A percentile compares a stretch with the other conserved stretches of the same genome.
Evolutionary conservation across 2,113 vertebrate genomes (phyloP).

Genomic region (Tenrec ecaudatus): DNA sequence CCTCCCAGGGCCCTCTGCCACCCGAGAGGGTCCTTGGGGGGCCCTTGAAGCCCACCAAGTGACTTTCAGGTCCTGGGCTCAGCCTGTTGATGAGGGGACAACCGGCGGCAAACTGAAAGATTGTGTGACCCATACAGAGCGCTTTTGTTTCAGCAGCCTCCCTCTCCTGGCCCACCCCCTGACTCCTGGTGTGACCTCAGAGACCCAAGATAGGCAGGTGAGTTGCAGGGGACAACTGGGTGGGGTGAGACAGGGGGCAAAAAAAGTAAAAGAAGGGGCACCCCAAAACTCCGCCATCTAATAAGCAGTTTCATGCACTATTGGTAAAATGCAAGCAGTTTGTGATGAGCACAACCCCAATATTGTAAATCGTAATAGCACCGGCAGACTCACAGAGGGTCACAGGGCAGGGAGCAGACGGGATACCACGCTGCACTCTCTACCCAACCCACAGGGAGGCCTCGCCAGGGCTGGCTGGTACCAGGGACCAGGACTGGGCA

Average conservation of each 20-base stretch:
- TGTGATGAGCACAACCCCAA: neutral
- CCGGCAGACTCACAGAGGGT: no score
- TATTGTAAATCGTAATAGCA: neutral
- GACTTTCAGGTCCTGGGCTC: neutral
- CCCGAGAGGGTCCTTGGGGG: neutral
- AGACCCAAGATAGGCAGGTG: neutral
- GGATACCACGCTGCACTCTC: no score
- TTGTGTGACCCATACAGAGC: no score
- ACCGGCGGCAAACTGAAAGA: neutral
- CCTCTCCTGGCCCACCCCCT: neutral
- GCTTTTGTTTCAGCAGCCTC: neutral
- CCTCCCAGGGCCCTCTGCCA: fast-evolving
- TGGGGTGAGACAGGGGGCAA: neutral
- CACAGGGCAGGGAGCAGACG: no score
- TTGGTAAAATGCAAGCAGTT: neutral
- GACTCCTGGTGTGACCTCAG: neutral
- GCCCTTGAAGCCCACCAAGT: neutral
- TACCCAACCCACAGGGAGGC: no score
- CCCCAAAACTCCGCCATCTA: neutral
- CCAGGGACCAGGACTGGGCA: no score
- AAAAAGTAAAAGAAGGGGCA: neutral
- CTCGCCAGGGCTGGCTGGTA: neutral
- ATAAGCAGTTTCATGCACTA: neutral
- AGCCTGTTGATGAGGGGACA: neutral
- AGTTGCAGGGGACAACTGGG: neutral